phyloP scores from a whole-genome alignment of 2,113 vertebrate genomes.

The Salvelinus fontinalis region DNA sequence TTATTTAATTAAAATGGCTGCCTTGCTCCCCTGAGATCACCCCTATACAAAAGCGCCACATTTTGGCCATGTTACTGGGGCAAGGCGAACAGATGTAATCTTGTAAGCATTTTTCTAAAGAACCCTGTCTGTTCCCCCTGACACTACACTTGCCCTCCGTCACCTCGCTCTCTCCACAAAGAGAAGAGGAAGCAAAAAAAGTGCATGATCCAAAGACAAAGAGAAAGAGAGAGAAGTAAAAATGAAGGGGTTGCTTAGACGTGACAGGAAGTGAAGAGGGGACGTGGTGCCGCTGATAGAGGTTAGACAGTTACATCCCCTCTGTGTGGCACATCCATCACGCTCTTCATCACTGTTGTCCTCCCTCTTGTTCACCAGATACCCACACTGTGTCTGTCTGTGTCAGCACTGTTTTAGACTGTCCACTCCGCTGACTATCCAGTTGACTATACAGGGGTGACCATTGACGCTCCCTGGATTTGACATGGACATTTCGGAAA shows the following conservation, averaged over 20 bases:
- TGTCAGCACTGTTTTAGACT: constrained; percentile 39
- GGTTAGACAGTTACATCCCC: constrained; percentile 54
- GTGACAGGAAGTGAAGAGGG: constrained; percentile 46
- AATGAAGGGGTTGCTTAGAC: constrained; percentile 35
- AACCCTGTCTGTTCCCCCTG: constrained; percentile 33
- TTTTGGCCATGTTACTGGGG: constrained; percentile 36
- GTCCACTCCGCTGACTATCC: constrained; percentile 19
- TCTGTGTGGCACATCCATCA: constrained; percentile 60
- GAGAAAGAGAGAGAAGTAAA: constrained; percentile 32
- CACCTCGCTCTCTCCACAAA: constrained; percentile 20
- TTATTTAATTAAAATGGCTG: constrained; percentile 66
- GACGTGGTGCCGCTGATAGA: constrained; percentile 50
- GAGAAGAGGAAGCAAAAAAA: constrained; percentile 2
- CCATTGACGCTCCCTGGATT: constrained; percentile 43
- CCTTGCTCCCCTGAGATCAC: constrained; percentile 60
- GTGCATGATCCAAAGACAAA: constrained; percentile 21
- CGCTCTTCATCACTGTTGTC: constrained; percentile 48
- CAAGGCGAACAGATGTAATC: constrained; percentile 47
- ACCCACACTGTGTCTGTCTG: constrained; percentile 6
- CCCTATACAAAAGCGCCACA: constrained; percentile 51
- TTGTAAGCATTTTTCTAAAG: constrained; percentile 34
- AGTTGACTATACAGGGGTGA: constrained; percentile 30
- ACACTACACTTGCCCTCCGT: constrained; percentile 14
- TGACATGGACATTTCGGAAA: constrained; percentile 44
- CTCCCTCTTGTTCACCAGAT: constrained; percentile 35